Conservation (phyloP, 2,797 vertebrate genomes). For the Sphenopsis melanotis region DNA sequence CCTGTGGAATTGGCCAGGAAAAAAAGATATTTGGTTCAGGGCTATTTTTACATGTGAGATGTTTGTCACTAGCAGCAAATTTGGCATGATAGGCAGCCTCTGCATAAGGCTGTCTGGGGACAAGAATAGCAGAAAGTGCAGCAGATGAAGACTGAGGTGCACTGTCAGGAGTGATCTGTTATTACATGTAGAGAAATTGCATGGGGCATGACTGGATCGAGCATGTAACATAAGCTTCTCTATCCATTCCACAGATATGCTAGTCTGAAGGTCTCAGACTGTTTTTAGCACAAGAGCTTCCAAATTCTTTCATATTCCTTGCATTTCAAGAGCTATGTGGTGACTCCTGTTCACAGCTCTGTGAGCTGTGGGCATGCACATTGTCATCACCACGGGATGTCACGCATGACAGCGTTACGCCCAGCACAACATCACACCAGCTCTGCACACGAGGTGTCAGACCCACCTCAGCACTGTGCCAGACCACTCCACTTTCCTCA, state of each 20-base stretch:
- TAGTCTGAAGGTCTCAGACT: not conserved
- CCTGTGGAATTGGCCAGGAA: not conserved
- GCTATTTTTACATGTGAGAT: conserved; percentile 8
- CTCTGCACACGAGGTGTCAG: not conserved
- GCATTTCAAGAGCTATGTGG: not conserved
- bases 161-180: not conserved
- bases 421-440: not conserved
- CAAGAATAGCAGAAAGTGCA: not conserved
- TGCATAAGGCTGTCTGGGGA: not conserved
- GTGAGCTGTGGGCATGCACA: not conserved
- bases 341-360: not conserved
- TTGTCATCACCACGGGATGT: not conserved
- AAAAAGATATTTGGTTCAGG: not conserved
- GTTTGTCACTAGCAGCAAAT: conserved; percentile 36
- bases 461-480: not conserved
- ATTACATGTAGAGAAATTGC: not conserved
- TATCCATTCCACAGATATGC: not conserved
- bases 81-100: not conserved
- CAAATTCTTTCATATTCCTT: not conserved
- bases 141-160: not conserved
- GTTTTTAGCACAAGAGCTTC: not conserved
- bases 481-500: not conserved
- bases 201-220: not conserved
- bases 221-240: not conserved
- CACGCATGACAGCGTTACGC: rapidly evolving